These are phyloP conservation scores for Nanger granti DNA, from an alignment of 2,113 vertebrate species.

Conservation along the genomic window DNA sequence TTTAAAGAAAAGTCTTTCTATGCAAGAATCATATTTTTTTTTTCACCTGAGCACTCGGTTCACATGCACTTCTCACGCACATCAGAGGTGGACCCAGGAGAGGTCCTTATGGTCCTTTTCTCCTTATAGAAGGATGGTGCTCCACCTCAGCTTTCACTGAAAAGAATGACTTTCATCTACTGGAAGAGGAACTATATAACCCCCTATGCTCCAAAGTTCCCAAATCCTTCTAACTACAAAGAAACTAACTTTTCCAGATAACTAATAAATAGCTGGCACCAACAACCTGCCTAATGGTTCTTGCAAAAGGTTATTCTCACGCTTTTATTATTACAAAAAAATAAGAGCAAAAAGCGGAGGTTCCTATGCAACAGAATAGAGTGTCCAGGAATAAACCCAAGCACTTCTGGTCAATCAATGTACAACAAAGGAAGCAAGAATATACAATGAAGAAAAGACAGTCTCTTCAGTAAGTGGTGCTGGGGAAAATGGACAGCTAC, in stretches of 20 bases:
- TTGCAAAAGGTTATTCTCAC: neutral
- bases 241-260: neutral
- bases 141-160: neutral
- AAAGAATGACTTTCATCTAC: neutral
- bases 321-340: neutral
- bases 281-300: neutral
- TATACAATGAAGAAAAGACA: neutral
- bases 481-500: neutral
- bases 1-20: neutral
- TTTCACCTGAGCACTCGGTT: neutral
- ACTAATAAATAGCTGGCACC: neutral
- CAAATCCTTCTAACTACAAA: neutral
- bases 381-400: neutral
- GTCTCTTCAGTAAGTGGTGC: neutral
- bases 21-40: neutral
- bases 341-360: neutral
- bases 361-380: neutral
- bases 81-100: fast-evolving
- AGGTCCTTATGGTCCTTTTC: neutral
- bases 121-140: fast-evolving
- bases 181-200: neutral
- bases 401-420: fast-evolving
- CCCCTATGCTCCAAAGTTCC: neutral
- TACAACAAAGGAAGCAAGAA: neutral
- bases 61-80: neutral